Base-by-base conservation (phyloP, 1,140 invertebrate species). In the Hydropsyche tenuis region DNA sequence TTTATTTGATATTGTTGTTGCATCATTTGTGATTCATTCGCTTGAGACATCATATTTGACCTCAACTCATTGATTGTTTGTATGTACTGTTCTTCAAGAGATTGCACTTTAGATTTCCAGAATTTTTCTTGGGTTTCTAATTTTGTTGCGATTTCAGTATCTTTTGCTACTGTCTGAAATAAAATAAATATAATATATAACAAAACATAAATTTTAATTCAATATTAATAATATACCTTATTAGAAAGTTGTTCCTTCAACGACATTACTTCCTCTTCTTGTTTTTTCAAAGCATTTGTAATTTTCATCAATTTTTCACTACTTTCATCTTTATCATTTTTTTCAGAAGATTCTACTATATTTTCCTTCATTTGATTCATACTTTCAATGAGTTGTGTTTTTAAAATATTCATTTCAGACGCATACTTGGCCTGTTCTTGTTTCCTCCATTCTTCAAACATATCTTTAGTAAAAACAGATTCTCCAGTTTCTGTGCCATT, bases 401-500 rank as follows among this genome's bases (percentile, higher is more conserved):
- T 85, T 18, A 82, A 77, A 14, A 79, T 72, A 68, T 78, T 81
- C 77, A 84, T 83, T 82, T 84, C 84, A 79, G 80, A 80, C 74
- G 77, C 82, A 77, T 81, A 85, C 79, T 81, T 86, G 76, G 77
- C 82, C 73, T 81, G 79, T 81, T 85, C 84, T 72, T 80, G 78
- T 73, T 82, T 82, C 80, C 82, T 82, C 82, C 81, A 85, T 78
- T 82, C 80, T 73, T 84, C 81, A 68, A 84, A 80, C 79, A 81
- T 84, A 71, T 82, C 79, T 62, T 83, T 51, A 25, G 82, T 64
- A n/a, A 75, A 45, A 53, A 5, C 69, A 45, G 37, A 76, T 69
- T 78, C 64, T 65, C 80, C 79, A 16, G 75, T 81, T 60, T 83
- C 80, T 37, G 78, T 43, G 7, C 4, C 16, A 2, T 48, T 23